phyloP scores from a whole-genome alignment of 2,797 vertebrate species.

The Helicolenus hilgendorfi region DNA sequence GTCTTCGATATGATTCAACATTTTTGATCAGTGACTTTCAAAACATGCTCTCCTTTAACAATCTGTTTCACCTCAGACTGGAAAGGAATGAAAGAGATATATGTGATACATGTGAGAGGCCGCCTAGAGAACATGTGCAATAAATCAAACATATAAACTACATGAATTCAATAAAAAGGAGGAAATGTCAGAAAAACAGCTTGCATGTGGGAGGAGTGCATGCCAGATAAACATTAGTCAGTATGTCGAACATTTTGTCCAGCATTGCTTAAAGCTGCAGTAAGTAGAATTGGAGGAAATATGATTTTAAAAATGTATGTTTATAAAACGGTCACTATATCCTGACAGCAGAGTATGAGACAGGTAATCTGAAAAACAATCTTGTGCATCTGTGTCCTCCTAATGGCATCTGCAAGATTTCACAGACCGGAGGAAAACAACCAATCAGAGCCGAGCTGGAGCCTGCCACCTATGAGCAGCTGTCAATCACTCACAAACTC shows the following conservation, averaged over 20 bases:
- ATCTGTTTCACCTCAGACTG: constrained; percentile 33
- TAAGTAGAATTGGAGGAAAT: no score
- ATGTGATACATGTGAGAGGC: constrained; percentile 18
- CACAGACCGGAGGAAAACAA: no score
- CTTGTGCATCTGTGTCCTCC: neutral
- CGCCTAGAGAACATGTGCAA: constrained; percentile 13
- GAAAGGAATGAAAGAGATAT: constrained; percentile 3
- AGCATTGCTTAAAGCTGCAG: neutral
- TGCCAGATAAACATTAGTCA: constrained; percentile 26
- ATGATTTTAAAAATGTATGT: no score
- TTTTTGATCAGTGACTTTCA: constrained; percentile 16
- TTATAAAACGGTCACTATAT: no score
- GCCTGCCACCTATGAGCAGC: no score
- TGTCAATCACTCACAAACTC: no score
- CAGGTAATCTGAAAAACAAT: neutral
- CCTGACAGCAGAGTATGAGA: no score
- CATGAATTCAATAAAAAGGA: neutral
- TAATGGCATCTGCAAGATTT: no score
- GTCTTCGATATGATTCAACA: constrained; percentile 52
- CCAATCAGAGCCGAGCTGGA: no score
- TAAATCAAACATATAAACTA: constrained; percentile 43
- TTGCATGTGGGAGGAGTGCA: constrained; percentile 43
- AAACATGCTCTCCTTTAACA: constrained; percentile 1
- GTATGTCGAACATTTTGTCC: constrained; percentile 16
- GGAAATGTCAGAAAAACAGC: constrained; percentile 57